Conservation (phyloP, 2,888 invertebrate genomes). For the Heteromyza rotundicornis region DNA sequence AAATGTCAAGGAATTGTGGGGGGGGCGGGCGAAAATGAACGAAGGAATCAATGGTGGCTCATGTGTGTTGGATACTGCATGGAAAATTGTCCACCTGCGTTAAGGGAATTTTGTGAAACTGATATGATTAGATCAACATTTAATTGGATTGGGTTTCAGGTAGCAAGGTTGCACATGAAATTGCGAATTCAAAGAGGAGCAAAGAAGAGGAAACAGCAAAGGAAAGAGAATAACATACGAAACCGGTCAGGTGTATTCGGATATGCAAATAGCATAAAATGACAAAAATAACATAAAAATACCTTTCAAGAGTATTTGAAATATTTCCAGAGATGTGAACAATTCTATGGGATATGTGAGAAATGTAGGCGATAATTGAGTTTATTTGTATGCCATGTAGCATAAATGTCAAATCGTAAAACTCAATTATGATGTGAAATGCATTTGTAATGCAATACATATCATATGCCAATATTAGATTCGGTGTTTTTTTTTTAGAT, state of each 20-base stretch:
- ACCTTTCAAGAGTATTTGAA: too few relatives aligned
- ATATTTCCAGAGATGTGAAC: too few relatives aligned
- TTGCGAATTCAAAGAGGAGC: too few relatives aligned
- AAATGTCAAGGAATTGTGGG: neutral
- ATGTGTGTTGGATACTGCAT: neutral
- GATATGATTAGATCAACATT: conserved; percentile 4
- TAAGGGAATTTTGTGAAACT: neutral
- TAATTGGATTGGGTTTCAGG: neutral
- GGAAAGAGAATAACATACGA: too few relatives aligned
- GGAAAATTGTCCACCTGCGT: neutral
- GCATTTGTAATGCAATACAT: neutral
- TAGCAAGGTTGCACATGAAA: neutral
- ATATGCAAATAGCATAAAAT: too few relatives aligned
- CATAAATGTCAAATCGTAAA: neutral
- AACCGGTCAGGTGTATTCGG: too few relatives aligned
- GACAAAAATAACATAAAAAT: too few relatives aligned
- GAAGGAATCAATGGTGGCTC: neutral
- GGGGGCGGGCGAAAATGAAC: neutral
- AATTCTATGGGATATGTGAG: too few relatives aligned
- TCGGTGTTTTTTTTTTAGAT: neutral
- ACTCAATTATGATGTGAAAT: neutral
- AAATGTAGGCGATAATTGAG: too few relatives aligned
- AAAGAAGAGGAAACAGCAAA: too few relatives aligned
- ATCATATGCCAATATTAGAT: neutral
- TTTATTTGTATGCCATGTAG: neutral